phyloP scores from a whole-genome alignment of 1,140 invertebrate genomes.

The Vanessa tameamea region DNA sequence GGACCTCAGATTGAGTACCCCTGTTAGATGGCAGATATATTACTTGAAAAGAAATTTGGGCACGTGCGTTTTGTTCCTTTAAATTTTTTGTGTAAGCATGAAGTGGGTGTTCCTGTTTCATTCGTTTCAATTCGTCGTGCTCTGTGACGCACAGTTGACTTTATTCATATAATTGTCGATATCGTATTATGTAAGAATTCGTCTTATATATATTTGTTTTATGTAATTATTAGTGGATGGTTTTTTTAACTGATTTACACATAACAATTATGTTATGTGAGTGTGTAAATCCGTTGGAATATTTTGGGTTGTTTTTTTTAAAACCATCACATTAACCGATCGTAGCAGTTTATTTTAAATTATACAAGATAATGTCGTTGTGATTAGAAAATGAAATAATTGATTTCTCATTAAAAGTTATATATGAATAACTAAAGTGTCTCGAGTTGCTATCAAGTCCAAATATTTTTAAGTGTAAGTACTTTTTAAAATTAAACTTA shows the following conservation, averaged over 20 bases:
- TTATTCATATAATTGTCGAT: background rate
- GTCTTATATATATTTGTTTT: background rate
- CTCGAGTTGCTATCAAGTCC: too few relatives aligned
- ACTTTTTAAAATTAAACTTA: too few relatives aligned
- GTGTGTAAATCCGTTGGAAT: background rate
- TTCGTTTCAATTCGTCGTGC: slow-evolving; percentile 39
- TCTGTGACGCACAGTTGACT: slow-evolving; percentile 9
- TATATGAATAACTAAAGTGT: too few relatives aligned
- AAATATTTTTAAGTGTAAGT: too few relatives aligned
- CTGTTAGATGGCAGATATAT: slow-evolving; percentile 52
- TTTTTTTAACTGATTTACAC: too few relatives aligned
- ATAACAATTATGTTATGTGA: background rate
- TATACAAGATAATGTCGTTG: too few relatives aligned
- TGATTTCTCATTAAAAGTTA: too few relatives aligned
- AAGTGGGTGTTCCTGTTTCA: slow-evolving; percentile 39
- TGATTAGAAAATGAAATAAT: too few relatives aligned
- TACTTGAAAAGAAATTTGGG: slow-evolving; percentile 39
- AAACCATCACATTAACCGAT: too few relatives aligned
- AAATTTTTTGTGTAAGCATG: slow-evolving; percentile 12
- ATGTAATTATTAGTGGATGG: background rate
- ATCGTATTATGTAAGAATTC: too few relatives aligned
- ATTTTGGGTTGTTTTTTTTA: too few relatives aligned
- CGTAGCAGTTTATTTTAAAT: too few relatives aligned
- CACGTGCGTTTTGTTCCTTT: slow-evolving; percentile 53
- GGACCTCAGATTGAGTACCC: slow-evolving; percentile 2